Conservation (phyloP, 1,140 invertebrate species). For the Leptonema lineaticorne region DNA sequence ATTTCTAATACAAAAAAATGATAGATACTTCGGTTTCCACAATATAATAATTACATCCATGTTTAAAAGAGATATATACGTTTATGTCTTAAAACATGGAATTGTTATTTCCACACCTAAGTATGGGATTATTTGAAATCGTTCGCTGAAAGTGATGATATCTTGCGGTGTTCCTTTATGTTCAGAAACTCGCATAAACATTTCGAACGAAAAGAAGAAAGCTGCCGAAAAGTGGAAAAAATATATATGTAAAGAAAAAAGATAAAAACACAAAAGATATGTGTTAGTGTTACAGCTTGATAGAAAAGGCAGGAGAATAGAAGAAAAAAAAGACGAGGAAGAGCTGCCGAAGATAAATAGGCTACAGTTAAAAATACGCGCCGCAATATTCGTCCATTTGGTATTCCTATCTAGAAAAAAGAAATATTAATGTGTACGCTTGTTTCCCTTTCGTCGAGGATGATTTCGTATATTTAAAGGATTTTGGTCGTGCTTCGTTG, state of each 20-base stretch:
- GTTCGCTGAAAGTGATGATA: background rate
- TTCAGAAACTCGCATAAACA: background rate
- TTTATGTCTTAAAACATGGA: too few species aligned
- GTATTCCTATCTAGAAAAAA: slow-evolving; percentile 17
- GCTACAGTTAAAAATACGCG: slow-evolving; percentile 37
- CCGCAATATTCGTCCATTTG: slow-evolving; percentile 18
- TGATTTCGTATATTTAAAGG: background rate
- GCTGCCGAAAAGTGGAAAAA: background rate
- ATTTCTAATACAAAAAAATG: too few species aligned
- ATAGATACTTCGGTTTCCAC: too few species aligned
- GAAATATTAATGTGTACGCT: slow-evolving; percentile 12
- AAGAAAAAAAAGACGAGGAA: too few species aligned
- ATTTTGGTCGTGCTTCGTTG: slow-evolving; percentile 5
- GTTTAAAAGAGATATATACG: too few species aligned
- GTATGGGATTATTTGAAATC: slow-evolving; percentile 4
- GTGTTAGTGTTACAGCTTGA: slow-evolving; percentile 32
- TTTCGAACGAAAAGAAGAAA: background rate
- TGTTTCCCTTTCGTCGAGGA: slow-evolving; percentile 7
- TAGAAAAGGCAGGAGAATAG: too few species aligned
- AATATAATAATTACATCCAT: too few species aligned
- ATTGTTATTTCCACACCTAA: too few species aligned
- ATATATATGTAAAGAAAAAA: background rate
- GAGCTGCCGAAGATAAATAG: slow-evolving; percentile 37
- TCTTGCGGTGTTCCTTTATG: background rate
- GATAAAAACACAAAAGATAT: slow-evolving; percentile 17